Base-by-base conservation (phyloP, 2,888 invertebrate genomes). In the Agriopis aurantiaria region DNA sequence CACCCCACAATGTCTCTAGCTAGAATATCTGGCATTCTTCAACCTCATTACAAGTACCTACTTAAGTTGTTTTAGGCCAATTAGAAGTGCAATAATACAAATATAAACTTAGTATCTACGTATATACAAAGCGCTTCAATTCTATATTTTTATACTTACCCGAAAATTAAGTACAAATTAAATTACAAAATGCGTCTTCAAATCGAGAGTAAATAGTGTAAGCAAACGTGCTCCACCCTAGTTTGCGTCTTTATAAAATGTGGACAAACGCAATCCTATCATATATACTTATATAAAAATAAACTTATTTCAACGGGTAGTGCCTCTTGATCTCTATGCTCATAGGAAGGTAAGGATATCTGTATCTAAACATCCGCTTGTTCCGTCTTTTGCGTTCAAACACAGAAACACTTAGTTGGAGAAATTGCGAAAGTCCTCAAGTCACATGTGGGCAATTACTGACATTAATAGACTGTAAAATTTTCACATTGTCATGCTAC, bases 381-480 rank as follows among this genome's bases (percentile, higher is more conserved):
- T 72, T 73, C 74, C 60, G 60, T 43, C 48, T 65, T 53, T 49
- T 58, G 60, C 62, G 43, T 17, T 66, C 56, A 57, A 70, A 64
- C 65, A 58, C 68, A 74, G 71, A 65, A 68, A 68, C 46, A 58
- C 46, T 65, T 55, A 72, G 62, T 75, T 56, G 62, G 70, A 75
- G 74, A 78, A 86, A 85, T 89, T 45, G 63, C 55, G 70, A 71
- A 71, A 71, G 66, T 65, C 58, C 64, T 56, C n/a, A 41, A 76
- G 85, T 74, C 33, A 74, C 86, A 80, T 80, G 49, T 80, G 85
- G 74, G 83, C 86, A 88, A 86, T 85, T 85, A 87, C 85, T 85
- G 87, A 89, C 83, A 80, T 91, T 89, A 91, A 90, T 90, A 90
- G 80, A 81, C 82, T 84, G 85, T 89, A 90, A 90, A 88, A 89